Evolutionary conservation across 1,140 invertebrate species (phyloP), one percentile per base, ranked within the genome.

Genomic region (Bombus impatiens): DNA sequence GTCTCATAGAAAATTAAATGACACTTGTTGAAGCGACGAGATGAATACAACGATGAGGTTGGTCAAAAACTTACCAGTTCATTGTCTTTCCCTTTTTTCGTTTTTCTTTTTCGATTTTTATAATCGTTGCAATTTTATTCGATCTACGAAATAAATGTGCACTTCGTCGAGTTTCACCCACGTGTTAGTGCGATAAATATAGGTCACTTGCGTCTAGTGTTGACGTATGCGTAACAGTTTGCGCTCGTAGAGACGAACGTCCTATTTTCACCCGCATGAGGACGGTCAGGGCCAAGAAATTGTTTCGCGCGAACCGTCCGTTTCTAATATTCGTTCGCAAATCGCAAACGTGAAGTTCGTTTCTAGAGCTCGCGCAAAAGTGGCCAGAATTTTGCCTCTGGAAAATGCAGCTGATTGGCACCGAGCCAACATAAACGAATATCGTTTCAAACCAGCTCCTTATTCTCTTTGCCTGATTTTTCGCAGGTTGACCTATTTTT

Each of bases 251-350:
- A 83, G 62, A 57, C 35, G 22, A 59, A 32, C 32, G 82, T 78
- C 59, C 82, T 72, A 87, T 87, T 87, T 87, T 79, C 85, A 75
- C 62, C 12, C 40, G 12, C 62, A 70, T 42, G 57, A 10, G 59
- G 82, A 84, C 44, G 82, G 86, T 87, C 86, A 87, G 82, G 86
- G 86, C 76, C 86, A 84, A 47, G 76, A 75, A 87, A 79, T 71
- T 22, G 78, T 44, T 35, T 57, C 71, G 1, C 22, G 37, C 57
- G 15, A 3, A 12, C 42, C 5, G 2, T 65, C 18, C 9, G 12
- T 4, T 42, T 57, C 12, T 32, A 47, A 57, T 47, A 35, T 37
- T 22, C 42, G 18, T 8, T 32, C 2, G 13, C n/a, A 3, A 44
- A 3, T 47, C 18, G 70, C 28, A 15, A 15, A 28, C 59, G 10